A percentile compares a stretch with the other conserved stretches of the same genome.
phyloP scores from a whole-genome alignment of 2,797 vertebrate species.

The Characodon lateralis region DNA sequence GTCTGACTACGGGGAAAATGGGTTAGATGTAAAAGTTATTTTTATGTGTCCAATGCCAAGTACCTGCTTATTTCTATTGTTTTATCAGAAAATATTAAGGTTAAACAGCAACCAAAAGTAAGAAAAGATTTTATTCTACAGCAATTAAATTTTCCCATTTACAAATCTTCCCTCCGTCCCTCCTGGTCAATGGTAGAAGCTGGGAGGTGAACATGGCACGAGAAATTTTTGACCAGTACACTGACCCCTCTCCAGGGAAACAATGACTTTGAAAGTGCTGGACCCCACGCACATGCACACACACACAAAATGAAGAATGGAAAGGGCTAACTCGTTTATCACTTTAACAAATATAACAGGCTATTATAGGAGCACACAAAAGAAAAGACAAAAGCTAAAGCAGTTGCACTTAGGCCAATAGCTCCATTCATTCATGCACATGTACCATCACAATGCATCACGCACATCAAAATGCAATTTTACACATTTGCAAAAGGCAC shows the following conservation, averaged over 20 bases:
- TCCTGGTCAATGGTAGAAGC: constrained; percentile 67
- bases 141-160: constrained; percentile 26
- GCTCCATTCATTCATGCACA: constrained; percentile 41
- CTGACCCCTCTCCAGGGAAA: constrained; percentile 80
- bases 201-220: constrained; percentile 70
- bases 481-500: neutral
- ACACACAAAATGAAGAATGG: constrained; percentile 67
- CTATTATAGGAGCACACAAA: constrained; percentile 58
- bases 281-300: constrained; percentile 50
- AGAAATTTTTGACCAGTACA: constrained; percentile 79
- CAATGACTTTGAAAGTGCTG: constrained; percentile 81
- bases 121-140: constrained; percentile 6
- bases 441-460: neutral
- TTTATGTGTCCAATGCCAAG: neutral
- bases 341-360: constrained; percentile 74
- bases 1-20: neutral
- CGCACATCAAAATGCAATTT: constrained; percentile 1
- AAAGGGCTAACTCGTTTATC: constrained; percentile 77
- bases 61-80: neutral
- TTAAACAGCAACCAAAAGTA: constrained; percentile 4
- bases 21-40: neutral
- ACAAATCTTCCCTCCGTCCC: constrained; percentile 5
- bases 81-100: neutral
- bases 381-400: constrained; percentile 64
- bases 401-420: constrained; percentile 53